Conservation (phyloP, 2,113 vertebrate species). For the Xyrauchen texanus region DNA sequence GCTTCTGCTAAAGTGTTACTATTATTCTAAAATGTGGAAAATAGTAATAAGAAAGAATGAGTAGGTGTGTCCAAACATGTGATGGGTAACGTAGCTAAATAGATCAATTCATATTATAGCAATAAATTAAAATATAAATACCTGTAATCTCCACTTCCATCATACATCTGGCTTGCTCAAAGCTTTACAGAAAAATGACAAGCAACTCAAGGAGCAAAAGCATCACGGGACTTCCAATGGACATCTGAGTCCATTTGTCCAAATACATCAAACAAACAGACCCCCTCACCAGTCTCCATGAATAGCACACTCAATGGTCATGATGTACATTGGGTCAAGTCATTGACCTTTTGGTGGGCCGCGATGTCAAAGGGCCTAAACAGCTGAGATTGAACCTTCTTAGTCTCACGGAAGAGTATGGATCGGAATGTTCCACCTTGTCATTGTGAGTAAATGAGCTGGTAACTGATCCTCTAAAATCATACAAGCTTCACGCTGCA, state of each 20-base stretch:
- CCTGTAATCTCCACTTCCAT: neutral
- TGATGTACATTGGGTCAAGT: conserved; percentile 2
- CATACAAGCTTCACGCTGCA: neutral
- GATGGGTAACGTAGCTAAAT: too few species aligned
- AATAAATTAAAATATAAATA: neutral
- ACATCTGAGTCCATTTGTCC: neutral
- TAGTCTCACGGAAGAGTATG: conserved; percentile 9
- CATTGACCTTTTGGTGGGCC: conserved; percentile 15
- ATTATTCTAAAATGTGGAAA: too few species aligned
- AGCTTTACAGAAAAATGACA: neutral
- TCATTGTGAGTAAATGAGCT: neutral
- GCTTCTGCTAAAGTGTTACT: too few species aligned
- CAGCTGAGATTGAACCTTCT: conserved; percentile 30
- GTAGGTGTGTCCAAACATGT: too few species aligned
- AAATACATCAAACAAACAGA: conserved; percentile 22
- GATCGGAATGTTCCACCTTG: conserved; percentile 17
- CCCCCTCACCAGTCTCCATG: neutral
- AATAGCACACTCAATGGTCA: conserved; percentile 2
- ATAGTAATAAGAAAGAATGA: too few species aligned
- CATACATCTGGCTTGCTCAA: neutral
- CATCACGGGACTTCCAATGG: neutral
- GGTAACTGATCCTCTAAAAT: neutral
- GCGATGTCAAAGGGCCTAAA: conserved; percentile 12
- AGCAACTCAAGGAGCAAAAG: conserved; percentile 1
- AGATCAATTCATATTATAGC: too few species aligned